These are phyloP conservation scores for Nematostella vectensis DNA, from an alignment of 92 coral and sea anemone genomes.

Conservation along the genomic window DNA sequence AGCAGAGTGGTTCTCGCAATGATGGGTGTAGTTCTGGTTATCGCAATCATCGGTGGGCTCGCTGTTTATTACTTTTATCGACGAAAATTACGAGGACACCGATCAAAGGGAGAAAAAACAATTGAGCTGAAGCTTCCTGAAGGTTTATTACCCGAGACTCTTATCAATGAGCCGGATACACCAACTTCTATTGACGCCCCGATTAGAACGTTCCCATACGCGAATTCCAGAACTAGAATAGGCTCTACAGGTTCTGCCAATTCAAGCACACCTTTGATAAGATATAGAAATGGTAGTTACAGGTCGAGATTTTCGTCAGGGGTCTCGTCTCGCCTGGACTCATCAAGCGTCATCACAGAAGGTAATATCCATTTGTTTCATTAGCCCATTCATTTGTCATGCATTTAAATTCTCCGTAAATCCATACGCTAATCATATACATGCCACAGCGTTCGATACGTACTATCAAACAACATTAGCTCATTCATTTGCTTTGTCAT, in stretches of 20 bases:
- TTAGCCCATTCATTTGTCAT: neutral
- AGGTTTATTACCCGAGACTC: constrained; percentile 12
- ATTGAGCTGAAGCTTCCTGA: constrained; percentile 17
- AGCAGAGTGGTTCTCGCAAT: constrained; percentile 7
- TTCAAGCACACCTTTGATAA: constrained; percentile 74
- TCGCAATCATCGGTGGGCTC: constrained; percentile 18
- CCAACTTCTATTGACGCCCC: constrained; percentile 44
- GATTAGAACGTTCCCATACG: constrained; percentile 44
- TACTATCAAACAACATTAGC: too few relatives aligned
- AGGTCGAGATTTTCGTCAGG: constrained; percentile 88
- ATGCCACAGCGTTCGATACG: too few relatives aligned
- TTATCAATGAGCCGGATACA: constrained; percentile 51
- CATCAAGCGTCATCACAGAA: constrained; percentile 66
- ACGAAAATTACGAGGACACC: constrained; percentile 7
- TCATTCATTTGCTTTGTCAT: too few relatives aligned
- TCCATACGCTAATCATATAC: too few relatives aligned
- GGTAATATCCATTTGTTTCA: constrained; percentile 35
- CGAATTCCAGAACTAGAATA: constrained; percentile 44
- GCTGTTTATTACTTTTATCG: constrained; percentile 7
- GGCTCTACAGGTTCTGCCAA: constrained; percentile 76
- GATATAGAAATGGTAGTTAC: constrained; percentile 77
- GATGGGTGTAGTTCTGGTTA: constrained; percentile 34
- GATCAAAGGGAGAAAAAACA: constrained; percentile 6
- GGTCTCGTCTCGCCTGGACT: constrained; percentile 76
- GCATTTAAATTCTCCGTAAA: neutral